Evolutionary conservation across 2,888 invertebrate species (phyloP), one percentile per base, ranked within the genome.

Genomic region (Nomada hirtipes): DNA sequence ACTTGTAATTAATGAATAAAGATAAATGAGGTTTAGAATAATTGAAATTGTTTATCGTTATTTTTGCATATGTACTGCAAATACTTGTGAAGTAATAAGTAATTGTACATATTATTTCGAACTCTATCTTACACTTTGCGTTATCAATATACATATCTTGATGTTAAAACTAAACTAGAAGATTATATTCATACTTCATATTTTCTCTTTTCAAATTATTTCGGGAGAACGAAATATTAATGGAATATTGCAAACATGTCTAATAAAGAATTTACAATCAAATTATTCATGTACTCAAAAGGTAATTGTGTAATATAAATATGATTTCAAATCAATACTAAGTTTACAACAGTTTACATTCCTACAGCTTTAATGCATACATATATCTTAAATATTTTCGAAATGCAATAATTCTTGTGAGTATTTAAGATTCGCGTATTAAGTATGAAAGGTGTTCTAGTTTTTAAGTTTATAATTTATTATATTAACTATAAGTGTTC

Each of bases 1-100:
- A 69, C 47, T 20, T 74, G 59, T 73, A 69, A 52, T 67, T 67
- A 67, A 61, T 36, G 50, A 82, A 75, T 74, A 75, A 67, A 81
- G 10, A n/a, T 53, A 18, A 67, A 68, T 64, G 18, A 57, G 26
- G 44, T 61, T 59, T 63, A 71, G 50, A 63, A 53, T 69, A 65
- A 42, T 74, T 70, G 55, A 65, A 55, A 26, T 74, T 60, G 13
- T 13, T 20, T 57, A 20, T 67, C n/a, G 29, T 79, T 79, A 64
- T 47, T 81, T 81, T 55, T 18, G 11, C 23, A 79, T 13, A 36
- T 63, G n/a, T 52, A 26, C 64, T 64, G 20, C 26, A 78, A 60
- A 13, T 64, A 50, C 9, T 72, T 72, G n/a, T 4, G 7, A 52
- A 36, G 18, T 47, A n/a, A 55, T 15, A 23, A 44, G 13, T 61